Evolutionary conservation across 2,113 vertebrate genomes (phyloP).

Genomic region (Symphodus melops): DNA sequence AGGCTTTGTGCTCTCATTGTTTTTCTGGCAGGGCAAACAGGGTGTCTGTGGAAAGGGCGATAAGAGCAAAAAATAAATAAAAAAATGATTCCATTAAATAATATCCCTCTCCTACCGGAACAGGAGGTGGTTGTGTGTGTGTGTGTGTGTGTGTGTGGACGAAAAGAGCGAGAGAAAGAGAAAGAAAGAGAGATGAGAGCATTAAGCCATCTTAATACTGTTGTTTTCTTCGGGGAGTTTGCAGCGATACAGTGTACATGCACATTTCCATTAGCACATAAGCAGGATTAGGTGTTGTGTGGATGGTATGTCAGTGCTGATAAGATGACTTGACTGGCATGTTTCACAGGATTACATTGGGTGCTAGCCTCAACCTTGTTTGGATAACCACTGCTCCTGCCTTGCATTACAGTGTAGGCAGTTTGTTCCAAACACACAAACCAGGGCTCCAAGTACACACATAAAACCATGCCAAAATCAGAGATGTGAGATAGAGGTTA

Average conservation of each 20-base stretch:
- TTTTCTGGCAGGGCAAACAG: conserved; percentile 59
- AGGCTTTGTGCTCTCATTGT: conserved; percentile 70
- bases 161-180: background rate
- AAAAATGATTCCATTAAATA: conserved; percentile 65
- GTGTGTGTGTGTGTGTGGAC: background rate
- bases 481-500: conserved; percentile 23
- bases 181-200: conserved; percentile 27
- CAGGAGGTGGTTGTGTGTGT: conserved; percentile 42
- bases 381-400: conserved; percentile 32
- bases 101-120: conserved; percentile 41
- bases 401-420: conserved; percentile 6
- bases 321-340: conserved; percentile 60
- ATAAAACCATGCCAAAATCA: conserved; percentile 11
- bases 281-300: conserved; percentile 68
- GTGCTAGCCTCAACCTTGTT: conserved; percentile 25
- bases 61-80: conserved; percentile 60
- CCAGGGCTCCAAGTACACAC: background rate
- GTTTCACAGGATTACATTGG: conserved; percentile 59
- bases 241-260: conserved; percentile 24
- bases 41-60: conserved; percentile 62
- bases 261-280: conserved; percentile 63
- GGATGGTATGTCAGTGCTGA: conserved; percentile 55
- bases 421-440: background rate
- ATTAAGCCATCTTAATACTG: conserved; percentile 61
- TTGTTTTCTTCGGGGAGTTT: conserved; percentile 55